Evolutionary conservation across 2,797 vertebrate species (phyloP).

Genomic region (Enteromius trimaculatus): DNA sequence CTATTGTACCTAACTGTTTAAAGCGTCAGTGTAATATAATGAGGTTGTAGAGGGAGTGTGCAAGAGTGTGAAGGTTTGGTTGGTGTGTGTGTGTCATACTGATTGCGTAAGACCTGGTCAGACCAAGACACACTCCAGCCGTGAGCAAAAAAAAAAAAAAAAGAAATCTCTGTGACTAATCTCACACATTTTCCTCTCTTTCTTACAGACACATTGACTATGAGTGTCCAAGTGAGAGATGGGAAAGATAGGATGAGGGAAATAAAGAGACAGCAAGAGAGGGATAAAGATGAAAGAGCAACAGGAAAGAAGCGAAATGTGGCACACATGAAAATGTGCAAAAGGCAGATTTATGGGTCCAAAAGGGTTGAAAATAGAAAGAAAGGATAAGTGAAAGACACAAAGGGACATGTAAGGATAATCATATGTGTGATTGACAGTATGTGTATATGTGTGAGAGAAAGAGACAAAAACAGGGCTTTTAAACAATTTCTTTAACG

Average conservation of each 20-base stretch:
- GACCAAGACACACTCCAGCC: conserved; percentile 52
- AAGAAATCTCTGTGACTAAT: conserved; percentile 78
- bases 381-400: conserved; percentile 1
- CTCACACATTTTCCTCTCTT: conserved; percentile 63
- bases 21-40: conserved; percentile 12
- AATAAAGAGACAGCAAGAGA: conserved; percentile 19
- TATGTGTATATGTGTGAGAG: neutral
- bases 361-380: conserved; percentile 13
- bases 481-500: neutral
- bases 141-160: conserved; percentile 39
- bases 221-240: conserved; percentile 34
- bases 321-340: neutral
- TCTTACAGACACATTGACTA: conserved; percentile 37
- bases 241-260: conserved; percentile 21
- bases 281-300: conserved; percentile 32
- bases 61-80: neutral
- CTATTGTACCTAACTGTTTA: conserved; percentile 41
- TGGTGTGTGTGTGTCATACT: neutral
- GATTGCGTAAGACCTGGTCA: conserved; percentile 33
- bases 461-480: neutral
- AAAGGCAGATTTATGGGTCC: conserved; percentile 23
- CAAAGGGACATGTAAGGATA: neutral
- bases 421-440: neutral
- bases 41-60: conserved; percentile 15
- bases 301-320: conserved; percentile 12